Percentiles rank a stretch among this genome's conserved stretches.
phyloP scores from a whole-genome alignment of 1,140 invertebrate genomes.

The Brachionus manjavacas region DNA sequence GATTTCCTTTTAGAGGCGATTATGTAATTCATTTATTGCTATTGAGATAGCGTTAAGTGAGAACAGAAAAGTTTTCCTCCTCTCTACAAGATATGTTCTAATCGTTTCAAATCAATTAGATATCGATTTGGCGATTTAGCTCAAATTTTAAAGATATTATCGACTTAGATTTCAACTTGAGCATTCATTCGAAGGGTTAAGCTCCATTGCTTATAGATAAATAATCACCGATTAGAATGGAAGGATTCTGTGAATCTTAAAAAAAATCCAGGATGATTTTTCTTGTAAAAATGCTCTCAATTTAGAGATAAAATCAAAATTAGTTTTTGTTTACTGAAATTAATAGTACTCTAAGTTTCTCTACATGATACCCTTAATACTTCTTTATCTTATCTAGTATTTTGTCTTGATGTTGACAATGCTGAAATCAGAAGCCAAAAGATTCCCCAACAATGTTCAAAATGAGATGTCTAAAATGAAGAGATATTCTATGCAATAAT shows the following conservation, averaged over 20 bases:
- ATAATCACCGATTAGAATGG: neutral
- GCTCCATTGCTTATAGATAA: neutral
- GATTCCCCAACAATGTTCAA: too few species aligned
- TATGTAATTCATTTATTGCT: constrained; percentile 2
- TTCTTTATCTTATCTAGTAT: neutral
- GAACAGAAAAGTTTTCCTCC: neutral
- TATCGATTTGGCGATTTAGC: neutral
- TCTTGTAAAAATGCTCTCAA: neutral
- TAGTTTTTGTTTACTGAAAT: neutral
- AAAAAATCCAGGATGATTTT: neutral
- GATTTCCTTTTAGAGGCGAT: neutral
- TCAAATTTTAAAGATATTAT: neutral
- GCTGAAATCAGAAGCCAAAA: neutral
- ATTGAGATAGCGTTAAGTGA: neutral
- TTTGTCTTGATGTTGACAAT: too few species aligned
- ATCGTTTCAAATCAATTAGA: constrained; percentile 8
- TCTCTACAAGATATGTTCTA: neutral
- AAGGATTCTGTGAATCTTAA: neutral
- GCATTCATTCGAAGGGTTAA: neutral
- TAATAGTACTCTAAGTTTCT: neutral
- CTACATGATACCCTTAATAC: neutral
- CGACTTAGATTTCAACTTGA: neutral
- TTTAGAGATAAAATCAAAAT: neutral
- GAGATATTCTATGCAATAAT: too few species aligned
- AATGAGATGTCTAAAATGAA: too few species aligned